Conservation (phyloP, 2,888 invertebrate species). For the Eurytoma californica region DNA sequence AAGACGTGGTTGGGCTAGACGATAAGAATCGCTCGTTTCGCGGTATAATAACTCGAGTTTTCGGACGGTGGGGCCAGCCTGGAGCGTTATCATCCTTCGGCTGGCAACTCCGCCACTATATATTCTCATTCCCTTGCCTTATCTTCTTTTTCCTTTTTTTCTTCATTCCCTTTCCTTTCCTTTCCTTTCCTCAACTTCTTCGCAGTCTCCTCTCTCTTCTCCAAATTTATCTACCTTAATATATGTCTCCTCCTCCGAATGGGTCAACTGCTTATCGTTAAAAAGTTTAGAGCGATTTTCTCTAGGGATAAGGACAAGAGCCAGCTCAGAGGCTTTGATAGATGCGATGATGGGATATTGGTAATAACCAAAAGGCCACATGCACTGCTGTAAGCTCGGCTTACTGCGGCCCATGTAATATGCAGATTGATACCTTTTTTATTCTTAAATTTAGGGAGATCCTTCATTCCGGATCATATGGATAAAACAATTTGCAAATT, state of each 20-base stretch:
- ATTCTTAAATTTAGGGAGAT: too few species aligned
- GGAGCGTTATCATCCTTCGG: slow-evolving; percentile 21
- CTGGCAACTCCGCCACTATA: slow-evolving; percentile 1
- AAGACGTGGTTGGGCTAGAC: slow-evolving; percentile 30
- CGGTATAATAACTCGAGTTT: slow-evolving; percentile 49
- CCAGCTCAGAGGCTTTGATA: slow-evolving; percentile 1
- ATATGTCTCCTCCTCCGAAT: not conserved
- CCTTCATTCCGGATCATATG: too few species aligned
- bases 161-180: not conserved
- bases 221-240: too few species aligned
- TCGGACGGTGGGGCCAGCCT: slow-evolving; percentile 21
- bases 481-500: too few species aligned
- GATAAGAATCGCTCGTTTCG: slow-evolving; percentile 49
- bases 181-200: too few species aligned
- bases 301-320: slow-evolving; percentile 8
- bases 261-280: slow-evolving; percentile 45
- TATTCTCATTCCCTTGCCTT: slow-evolving; percentile 5
- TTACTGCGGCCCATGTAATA: not conserved
- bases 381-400: not conserved
- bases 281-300: slow-evolving; percentile 42
- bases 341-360: slow-evolving; percentile 3
- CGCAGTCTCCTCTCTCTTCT: too few species aligned
- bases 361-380: not conserved
- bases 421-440: too few species aligned
- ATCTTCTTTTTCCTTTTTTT: not conserved